Conservation (phyloP, 1,140 invertebrate species). For the Coboldia fuscipes region DNA sequence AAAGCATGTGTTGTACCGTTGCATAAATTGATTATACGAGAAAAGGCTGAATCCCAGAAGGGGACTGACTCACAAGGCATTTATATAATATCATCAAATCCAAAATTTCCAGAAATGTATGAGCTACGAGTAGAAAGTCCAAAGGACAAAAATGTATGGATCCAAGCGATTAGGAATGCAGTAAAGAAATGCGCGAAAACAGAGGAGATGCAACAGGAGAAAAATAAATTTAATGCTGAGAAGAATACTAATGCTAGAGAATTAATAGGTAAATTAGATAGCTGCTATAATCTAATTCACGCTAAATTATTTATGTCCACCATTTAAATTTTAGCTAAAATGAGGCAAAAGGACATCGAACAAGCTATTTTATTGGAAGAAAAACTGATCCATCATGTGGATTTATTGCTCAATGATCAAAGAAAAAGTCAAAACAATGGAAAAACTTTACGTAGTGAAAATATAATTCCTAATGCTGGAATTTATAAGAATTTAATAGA, state of each 20-base stretch:
- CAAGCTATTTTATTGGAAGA: constrained; percentile 69
- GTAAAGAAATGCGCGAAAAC: background rate
- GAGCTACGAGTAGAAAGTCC: constrained; percentile 76
- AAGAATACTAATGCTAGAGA: constrained; percentile 49
- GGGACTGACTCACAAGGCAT: constrained; percentile 71
- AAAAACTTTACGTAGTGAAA: constrained; percentile 1
- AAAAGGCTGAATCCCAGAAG: no score
- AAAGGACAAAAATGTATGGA: constrained; percentile 75
- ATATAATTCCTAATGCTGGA: constrained; percentile 9
- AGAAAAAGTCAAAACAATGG: background rate
- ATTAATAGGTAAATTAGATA: constrained; percentile 34
- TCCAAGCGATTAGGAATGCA: constrained; percentile 49
- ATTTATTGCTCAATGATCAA: constrained; percentile 34
- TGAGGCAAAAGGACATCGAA: constrained; percentile 70
- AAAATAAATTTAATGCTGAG: constrained; percentile 41
- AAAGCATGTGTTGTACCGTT: constrained; percentile 70
- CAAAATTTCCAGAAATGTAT: constrained; percentile 83
- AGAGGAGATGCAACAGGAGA: constrained; percentile 26
- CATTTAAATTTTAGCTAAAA: constrained; percentile 26
- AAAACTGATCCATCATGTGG: constrained; percentile 64
- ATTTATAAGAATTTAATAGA: constrained; percentile 32
- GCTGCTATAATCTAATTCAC: background rate
- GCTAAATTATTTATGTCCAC: background rate
- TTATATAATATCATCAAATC: constrained; percentile 73
- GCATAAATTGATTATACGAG: constrained; percentile 73